A percentile compares a stretch with the other conserved stretches of the same genome.
Conservation (phyloP, 2,888 invertebrate genomes). For the Sinopyrophorus schimmeli region DNA sequence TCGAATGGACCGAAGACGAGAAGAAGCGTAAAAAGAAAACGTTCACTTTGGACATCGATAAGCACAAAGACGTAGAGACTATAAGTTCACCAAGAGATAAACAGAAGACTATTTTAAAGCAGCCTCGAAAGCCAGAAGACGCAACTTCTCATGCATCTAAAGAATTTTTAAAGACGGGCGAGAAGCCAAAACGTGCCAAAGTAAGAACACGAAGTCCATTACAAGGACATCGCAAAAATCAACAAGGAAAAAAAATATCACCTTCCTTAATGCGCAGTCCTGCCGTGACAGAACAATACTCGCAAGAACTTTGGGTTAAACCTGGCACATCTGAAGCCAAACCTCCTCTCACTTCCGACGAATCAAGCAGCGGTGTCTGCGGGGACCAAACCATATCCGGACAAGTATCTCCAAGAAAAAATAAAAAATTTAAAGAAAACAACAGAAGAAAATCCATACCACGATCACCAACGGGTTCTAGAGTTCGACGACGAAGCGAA, state of each 20-base stretch:
- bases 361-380: conserved; percentile 53
- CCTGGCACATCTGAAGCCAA: conserved; percentile 23
- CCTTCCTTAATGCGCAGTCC: conserved; percentile 48
- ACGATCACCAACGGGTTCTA: conserved; percentile 61
- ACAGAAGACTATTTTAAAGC: conserved; percentile 30
- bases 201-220: conserved; percentile 52
- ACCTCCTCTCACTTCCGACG: conserved; percentile 52
- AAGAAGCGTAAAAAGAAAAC: conserved; percentile 72
- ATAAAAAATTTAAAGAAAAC: conserved; percentile 66
- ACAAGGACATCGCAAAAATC: conserved; percentile 48
- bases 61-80: conserved; percentile 58
- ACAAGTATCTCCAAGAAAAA: conserved; percentile 61
- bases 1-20: conserved; percentile 70
- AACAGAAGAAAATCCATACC: conserved; percentile 67
- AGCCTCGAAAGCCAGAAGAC: conserved; percentile 23
- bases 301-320: conserved; percentile 24
- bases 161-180: conserved; percentile 42
- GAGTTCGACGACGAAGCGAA: conserved; percentile 43
- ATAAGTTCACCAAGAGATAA: conserved; percentile 31
- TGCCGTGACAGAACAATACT: conserved; percentile 45
- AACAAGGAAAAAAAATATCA: conserved; percentile 43
- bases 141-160: conserved; percentile 40
- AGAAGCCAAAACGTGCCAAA: conserved; percentile 51
- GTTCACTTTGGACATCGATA: conserved; percentile 75
- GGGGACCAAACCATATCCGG: conserved; percentile 33